Evolutionary conservation across 2,113 vertebrate genomes (phyloP).

Genomic region (Todiramphus saurophagus): DNA sequence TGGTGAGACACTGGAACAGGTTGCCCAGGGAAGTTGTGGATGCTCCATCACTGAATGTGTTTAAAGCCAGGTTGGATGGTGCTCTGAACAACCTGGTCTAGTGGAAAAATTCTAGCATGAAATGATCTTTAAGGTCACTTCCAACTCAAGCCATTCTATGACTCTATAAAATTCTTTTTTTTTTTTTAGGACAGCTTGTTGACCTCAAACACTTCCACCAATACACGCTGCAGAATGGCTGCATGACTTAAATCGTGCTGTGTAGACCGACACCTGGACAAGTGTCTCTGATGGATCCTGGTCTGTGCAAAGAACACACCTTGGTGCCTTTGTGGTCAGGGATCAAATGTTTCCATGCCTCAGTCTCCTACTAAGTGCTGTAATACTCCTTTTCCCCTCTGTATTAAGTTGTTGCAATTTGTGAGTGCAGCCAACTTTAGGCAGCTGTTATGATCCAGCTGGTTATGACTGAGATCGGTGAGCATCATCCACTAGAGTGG

Average conservation of each 20-base stretch:
- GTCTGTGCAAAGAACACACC: not conserved
- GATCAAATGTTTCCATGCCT: not conserved
- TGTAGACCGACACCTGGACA: not conserved
- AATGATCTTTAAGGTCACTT: no score
- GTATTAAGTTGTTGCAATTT: not conserved
- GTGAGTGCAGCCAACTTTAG: not conserved
- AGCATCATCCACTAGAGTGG: not conserved
- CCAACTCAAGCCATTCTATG: no score
- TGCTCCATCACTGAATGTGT: no score
- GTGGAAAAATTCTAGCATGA: no score
- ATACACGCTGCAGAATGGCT: not conserved
- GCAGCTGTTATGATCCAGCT: not conserved
- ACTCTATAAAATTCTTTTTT: not conserved
- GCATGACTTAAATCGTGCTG: not conserved
- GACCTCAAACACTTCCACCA: not conserved
- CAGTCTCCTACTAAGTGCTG: not conserved
- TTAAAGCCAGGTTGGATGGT: no score
- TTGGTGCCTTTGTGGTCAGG: not conserved
- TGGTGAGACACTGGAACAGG: no score
- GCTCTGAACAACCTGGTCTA: no score
- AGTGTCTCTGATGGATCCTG: fast-evolving
- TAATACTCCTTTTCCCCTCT: not conserved
- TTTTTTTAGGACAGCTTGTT: not conserved
- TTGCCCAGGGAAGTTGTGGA: no score
- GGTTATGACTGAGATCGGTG: not conserved